Conservation (phyloP, 2,888 invertebrate species). For the Cenopis cana region DNA sequence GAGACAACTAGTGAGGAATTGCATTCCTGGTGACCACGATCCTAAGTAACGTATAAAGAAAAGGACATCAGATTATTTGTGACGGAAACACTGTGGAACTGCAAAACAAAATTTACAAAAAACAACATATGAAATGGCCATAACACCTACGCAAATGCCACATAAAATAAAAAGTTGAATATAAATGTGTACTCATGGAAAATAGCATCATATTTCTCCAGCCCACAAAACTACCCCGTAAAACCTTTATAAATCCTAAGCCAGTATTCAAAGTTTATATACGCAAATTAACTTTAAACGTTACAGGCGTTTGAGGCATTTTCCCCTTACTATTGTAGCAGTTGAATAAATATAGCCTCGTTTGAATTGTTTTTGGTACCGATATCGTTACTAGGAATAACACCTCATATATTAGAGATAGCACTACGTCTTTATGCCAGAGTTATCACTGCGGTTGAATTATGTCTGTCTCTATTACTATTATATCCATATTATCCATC, state of each 20-base stretch:
- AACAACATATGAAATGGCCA: neutral
- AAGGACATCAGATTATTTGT: too few species aligned
- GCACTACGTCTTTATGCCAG: neutral
- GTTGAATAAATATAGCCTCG: slow-evolving; percentile 19
- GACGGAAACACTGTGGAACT: too few species aligned
- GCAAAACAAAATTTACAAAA: too few species aligned
- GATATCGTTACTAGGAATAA: slow-evolving; percentile 56
- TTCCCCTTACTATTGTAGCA: slow-evolving; percentile 1
- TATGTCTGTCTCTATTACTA: neutral
- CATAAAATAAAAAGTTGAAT: neutral
- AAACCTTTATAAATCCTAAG: slow-evolving; percentile 17
- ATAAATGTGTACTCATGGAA: neutral
- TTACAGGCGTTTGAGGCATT: neutral
- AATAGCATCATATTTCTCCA: slow-evolving; percentile 9
- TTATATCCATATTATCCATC: too few species aligned
- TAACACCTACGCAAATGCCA: slow-evolving; percentile 2
- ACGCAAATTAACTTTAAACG: slow-evolving; percentile 26
- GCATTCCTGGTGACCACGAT: too few species aligned
- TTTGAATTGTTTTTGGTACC: slow-evolving; percentile 49
- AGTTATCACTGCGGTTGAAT: neutral
- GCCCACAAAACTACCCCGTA: neutral
- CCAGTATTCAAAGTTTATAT: slow-evolving; percentile 13
- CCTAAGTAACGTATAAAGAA: too few species aligned
- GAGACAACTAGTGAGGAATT: too few species aligned
- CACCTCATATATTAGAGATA: neutral